phyloP scores from a whole-genome alignment of 2,113 vertebrate species.

The Tyto alba region DNA sequence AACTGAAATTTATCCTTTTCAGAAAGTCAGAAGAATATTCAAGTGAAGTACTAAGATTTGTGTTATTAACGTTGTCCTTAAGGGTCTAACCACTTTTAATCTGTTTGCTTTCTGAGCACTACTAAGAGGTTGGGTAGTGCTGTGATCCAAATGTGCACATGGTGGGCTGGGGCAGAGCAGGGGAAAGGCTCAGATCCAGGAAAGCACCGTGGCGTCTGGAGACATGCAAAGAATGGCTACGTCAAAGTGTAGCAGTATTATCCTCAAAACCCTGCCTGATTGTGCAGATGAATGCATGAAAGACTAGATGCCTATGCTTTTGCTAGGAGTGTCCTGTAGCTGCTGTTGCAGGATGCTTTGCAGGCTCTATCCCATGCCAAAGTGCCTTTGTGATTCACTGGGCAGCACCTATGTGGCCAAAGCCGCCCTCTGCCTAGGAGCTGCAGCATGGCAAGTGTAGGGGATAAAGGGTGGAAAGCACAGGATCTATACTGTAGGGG shows the following conservation, averaged over 20 bases:
- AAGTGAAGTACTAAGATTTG: neutral
- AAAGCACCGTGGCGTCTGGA: neutral
- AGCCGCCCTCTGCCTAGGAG: neutral
- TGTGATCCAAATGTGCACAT: neutral
- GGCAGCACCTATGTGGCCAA: neutral
- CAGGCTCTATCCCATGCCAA: neutral
- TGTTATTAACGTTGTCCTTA: neutral
- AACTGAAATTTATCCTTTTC: neutral
- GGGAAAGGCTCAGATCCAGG: neutral
- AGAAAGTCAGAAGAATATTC: neutral
- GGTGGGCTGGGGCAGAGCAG: neutral
- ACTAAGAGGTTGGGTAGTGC: neutral
- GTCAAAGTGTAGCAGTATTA: neutral
- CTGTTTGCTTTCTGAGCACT: neutral
- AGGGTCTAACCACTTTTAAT: neutral
- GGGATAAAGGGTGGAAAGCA: neutral
- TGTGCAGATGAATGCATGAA: neutral
- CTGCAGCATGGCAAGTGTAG: neutral
- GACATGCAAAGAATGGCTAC: rapidly evolving
- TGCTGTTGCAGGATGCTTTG: neutral
- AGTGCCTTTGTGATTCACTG: neutral
- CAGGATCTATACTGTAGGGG: neutral
- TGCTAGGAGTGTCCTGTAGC: neutral
- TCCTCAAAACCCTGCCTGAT: neutral
- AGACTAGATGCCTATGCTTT: rapidly evolving